Conservation (phyloP, 2,888 invertebrate genomes). For the Drosophila anomalata region DNA sequence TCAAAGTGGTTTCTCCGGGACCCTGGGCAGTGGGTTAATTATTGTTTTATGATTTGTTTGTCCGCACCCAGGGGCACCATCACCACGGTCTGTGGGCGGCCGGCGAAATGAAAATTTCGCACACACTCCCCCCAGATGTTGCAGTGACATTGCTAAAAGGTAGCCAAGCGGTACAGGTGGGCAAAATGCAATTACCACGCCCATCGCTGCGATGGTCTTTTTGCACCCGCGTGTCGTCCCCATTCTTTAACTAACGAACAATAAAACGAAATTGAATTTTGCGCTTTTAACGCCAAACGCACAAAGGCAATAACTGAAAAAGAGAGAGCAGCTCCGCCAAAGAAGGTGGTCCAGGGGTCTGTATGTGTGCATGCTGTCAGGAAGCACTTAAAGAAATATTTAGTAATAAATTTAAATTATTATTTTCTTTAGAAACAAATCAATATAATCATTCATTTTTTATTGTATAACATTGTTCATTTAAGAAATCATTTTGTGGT, state of each 20-base stretch:
- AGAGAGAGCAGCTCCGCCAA: constrained; percentile 1
- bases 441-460: no score
- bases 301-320: constrained; percentile 56
- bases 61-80: background rate
- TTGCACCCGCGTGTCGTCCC: background rate
- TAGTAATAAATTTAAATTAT: no score
- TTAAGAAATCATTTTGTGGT: background rate
- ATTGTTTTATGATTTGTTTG: constrained; percentile 40
- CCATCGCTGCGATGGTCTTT: constrained; percentile 13
- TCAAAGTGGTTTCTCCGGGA: constrained; percentile 12
- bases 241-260: constrained; percentile 72
- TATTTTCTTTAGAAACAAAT: no score
- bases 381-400: constrained; percentile 16
- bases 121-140: constrained; percentile 47
- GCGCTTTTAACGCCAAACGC: constrained; percentile 73
- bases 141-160: constrained; percentile 26
- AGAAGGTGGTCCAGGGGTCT: constrained; percentile 1
- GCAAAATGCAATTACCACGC: constrained; percentile 70
- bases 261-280: constrained; percentile 78
- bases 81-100: constrained; percentile 14
- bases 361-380: constrained; percentile 33
- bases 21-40: constrained; percentile 23
- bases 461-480: no score
- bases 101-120: constrained; percentile 51
- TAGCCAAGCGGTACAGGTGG: constrained; percentile 68